Percentiles rank a stretch among this genome's conserved stretches.
These are phyloP conservation scores for Mimumesa dahlbomi DNA, from an alignment of 2,888 invertebrate species.

Conservation along the genomic window DNA sequence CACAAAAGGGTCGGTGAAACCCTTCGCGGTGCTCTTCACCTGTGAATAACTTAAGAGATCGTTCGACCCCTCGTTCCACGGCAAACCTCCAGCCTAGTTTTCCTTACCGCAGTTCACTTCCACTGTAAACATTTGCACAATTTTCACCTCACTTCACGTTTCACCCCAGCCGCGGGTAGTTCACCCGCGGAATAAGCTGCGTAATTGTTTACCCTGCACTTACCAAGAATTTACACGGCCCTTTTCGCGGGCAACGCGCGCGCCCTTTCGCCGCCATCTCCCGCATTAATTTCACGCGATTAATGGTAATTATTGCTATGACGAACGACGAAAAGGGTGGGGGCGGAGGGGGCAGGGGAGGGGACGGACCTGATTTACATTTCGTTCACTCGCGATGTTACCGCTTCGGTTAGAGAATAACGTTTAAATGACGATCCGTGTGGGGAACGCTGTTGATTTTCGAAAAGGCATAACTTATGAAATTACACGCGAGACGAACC, in stretches of 20 bases:
- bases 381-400: no score
- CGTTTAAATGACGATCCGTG: no score
- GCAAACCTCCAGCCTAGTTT: neutral
- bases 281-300: constrained; percentile 41
- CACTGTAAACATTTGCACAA: constrained; percentile 63
- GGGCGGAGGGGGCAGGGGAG: no score
- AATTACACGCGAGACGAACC: no score
- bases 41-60: constrained; percentile 40
- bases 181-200: constrained; percentile 45
- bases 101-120: constrained; percentile 52
- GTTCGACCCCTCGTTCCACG: constrained; percentile 2
- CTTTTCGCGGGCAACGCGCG: neutral
- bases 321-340: no score
- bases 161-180: constrained; percentile 29
- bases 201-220: constrained; percentile 61
- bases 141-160: constrained; percentile 52
- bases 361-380: no score
- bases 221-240: constrained; percentile 50
- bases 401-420: no score
- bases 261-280: neutral
- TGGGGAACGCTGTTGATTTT: no score
- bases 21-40: no score
- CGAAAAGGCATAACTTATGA: no score
- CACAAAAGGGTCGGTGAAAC: no score
- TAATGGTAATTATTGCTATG: constrained; percentile 60